Evolutionary conservation across 2,888 invertebrate species (phyloP), one percentile per base, ranked within the genome.

Genomic region (Conops quadrifasciatus): DNA sequence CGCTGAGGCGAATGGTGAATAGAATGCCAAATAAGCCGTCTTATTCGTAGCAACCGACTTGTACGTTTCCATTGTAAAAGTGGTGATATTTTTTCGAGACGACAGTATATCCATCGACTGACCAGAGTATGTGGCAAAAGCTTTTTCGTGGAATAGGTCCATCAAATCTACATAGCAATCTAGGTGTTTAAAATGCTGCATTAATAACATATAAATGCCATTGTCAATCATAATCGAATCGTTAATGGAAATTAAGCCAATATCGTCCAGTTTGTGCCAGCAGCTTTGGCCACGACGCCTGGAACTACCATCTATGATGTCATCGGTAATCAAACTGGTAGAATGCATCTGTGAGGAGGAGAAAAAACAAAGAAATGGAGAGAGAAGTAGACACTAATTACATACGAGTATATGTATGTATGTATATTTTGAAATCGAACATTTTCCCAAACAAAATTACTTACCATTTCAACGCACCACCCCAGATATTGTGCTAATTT

Each of bases 391-490:
- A n/a, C n/a, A n/a, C n/a, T n/a, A 26, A 11, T 51, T 49, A n/a
- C 5, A 49, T 49, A 49, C 13, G 13, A 4, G 19, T 16, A 19
- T 2, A 1, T 43, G n/a, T n/a, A n/a, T 43, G 16, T 43, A n/a
- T n/a, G n/a, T n/a, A n/a, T n/a, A 19, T 53, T 53, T 2, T 11
- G 7, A 9, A 16, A 16, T 13, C 15, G n/a, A 45, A 67, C 4
- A 4, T 49, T 49, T 56, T 56, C 4, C 24, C 11, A 56, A 21
- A 13, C n/a, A 56, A 56, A 19, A 21, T 13, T 21, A 56, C 13
- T 56, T 21, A 97, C 97, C 92, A 97, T 90, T 90, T 98, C 98
- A 4, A 94, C 90, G 83, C 96, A 96, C 96, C 97, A 97, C 74
- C 96, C 97, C 84, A 97, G 88, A 78, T 96, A 91, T 77, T 94